phyloP scores from a whole-genome alignment of 2,888 invertebrate genomes.

The Apomyelois bistriatella region DNA sequence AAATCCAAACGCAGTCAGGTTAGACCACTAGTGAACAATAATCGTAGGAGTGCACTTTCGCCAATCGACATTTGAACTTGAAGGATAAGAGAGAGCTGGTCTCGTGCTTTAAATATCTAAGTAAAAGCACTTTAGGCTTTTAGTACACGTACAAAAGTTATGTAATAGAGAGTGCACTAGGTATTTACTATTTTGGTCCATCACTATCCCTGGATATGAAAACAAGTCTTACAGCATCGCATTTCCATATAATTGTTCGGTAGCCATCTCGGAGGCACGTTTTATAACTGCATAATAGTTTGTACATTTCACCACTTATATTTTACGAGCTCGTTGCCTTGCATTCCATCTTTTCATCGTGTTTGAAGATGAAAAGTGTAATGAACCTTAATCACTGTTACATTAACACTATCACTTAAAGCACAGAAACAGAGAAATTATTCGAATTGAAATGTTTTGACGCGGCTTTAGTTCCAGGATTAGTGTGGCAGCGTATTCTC shows the following conservation, averaged over 20 bases:
- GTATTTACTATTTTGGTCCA: too few relatives aligned
- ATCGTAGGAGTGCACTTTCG: constrained; percentile 9
- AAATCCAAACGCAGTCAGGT: neutral
- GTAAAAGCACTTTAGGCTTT: too few relatives aligned
- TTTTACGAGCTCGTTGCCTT: neutral
- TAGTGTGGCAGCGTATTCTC: too few relatives aligned
- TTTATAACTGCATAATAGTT: neutral
- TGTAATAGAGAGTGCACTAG: too few relatives aligned
- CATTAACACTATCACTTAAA: neutral
- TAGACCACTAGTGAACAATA: constrained; percentile 4
- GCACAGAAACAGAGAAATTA: too few relatives aligned
- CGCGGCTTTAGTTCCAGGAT: too few relatives aligned
- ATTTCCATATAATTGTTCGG: neutral
- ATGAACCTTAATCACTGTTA: neutral
- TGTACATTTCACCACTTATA: neutral
- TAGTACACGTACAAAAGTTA: too few relatives aligned
- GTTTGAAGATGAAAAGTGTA: neutral
- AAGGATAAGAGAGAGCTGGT: neutral
- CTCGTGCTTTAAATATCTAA: neutral
- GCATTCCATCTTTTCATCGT: too few relatives aligned
- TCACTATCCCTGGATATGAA: too few relatives aligned
- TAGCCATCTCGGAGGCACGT: neutral
- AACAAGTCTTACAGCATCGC: neutral
- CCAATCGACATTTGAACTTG: constrained; percentile 13
- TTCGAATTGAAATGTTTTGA: too few relatives aligned